These are phyloP conservation scores for Piscicola geometra DNA, from an alignment of 2,888 invertebrate genomes.

Conservation along the genomic window DNA sequence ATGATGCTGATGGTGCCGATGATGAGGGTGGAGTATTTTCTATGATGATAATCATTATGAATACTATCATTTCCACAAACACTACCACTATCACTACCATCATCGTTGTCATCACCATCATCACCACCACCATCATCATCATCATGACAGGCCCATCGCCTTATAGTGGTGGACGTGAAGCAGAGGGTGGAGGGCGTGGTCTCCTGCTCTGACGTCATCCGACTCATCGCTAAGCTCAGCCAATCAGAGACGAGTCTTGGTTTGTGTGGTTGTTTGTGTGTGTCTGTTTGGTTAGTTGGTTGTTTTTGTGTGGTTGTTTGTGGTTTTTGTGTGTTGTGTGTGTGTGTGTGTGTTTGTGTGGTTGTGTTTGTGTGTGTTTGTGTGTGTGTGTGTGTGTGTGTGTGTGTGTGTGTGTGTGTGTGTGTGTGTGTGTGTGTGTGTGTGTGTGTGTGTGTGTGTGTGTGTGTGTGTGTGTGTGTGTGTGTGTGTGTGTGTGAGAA, in stretches of 20 bases:
- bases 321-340: conserved; percentile 23
- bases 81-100: background rate
- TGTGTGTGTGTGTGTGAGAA: conserved; percentile 26
- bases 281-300: background rate
- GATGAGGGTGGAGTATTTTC: conserved; percentile 13
- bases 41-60: background rate
- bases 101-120: background rate
- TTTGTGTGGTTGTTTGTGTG: background rate
- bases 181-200: conserved; percentile 34
- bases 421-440: conserved; percentile 35
- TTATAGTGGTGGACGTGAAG: conserved; percentile 33
- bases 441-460: conserved; percentile 39
- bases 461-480: conserved; percentile 38
- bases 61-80: background rate
- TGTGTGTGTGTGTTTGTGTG: conserved; percentile 16
- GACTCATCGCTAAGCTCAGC: conserved; percentile 11
- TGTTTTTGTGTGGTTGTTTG: background rate
- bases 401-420: conserved; percentile 7
- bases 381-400: conserved; percentile 24
- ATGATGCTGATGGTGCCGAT: background rate
- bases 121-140: background rate
- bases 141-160: conserved; percentile 30
- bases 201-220: conserved; percentile 36
- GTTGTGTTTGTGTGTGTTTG: conserved; percentile 11
- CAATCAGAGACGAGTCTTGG: background rate